These are phyloP conservation scores for Caenorhabditis remanei DNA, from an alignment of 1,140 invertebrate species.

Conservation along the genomic window DNA sequence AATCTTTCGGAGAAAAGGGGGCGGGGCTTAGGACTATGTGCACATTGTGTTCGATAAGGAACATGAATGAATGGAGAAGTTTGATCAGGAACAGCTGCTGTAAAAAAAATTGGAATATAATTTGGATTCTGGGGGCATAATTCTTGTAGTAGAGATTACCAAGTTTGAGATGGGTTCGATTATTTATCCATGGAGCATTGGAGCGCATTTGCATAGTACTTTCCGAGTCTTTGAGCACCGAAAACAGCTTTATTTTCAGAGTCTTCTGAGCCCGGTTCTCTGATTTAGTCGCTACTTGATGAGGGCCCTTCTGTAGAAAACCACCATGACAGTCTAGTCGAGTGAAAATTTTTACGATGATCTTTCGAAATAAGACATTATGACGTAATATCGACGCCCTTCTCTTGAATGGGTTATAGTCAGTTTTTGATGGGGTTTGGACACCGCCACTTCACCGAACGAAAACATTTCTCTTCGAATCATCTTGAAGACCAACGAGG, in stretches of 20 bases:
- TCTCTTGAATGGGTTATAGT: constrained; percentile 21
- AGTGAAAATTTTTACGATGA: background rate
- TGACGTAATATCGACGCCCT: background rate
- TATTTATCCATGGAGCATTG: too few relatives aligned
- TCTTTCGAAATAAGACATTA: constrained; percentile 7
- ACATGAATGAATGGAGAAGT: background rate
- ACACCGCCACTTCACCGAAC: constrained; percentile 6
- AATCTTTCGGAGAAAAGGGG: background rate
- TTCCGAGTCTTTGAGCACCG: too few relatives aligned
- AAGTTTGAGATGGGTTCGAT: too few relatives aligned
- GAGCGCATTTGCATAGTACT: too few relatives aligned
- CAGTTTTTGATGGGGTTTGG: constrained; percentile 22
- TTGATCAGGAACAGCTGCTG: background rate
- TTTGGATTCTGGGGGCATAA: background rate
- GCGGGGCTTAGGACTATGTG: background rate
- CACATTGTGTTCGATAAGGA: constrained; percentile 3
- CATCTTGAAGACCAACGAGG: background rate
- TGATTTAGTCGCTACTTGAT: too few relatives aligned
- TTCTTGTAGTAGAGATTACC: too few relatives aligned
- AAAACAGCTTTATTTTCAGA: too few relatives aligned
- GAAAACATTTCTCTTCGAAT: background rate
- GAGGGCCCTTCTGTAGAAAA: too few relatives aligned
- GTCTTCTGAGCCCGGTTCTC: too few relatives aligned
- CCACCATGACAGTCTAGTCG: too few relatives aligned
- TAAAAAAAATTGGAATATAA: background rate